Conservation (phyloP, 2,797 vertebrate genomes). For the Sebastolobus altivelis region DNA sequence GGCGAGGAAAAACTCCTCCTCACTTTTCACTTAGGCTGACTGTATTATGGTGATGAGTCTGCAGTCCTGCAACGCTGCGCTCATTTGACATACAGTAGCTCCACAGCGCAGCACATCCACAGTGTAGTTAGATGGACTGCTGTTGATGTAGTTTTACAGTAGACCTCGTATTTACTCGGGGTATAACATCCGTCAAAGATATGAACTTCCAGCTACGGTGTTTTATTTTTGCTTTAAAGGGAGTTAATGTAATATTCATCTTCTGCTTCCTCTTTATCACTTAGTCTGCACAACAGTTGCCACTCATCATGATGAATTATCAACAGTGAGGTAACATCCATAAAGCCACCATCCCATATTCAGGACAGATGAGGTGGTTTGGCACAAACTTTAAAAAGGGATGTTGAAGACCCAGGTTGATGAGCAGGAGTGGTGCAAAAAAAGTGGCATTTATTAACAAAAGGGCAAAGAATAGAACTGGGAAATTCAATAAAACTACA, state of each 20-base stretch:
- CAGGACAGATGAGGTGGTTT: background rate
- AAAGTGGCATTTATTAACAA: background rate
- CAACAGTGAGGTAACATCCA: constrained; percentile 7
- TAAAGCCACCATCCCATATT: background rate
- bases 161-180: constrained; percentile 41
- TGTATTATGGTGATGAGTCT: constrained; percentile 67
- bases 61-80: constrained; percentile 43
- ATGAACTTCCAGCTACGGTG: constrained; percentile 20
- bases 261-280: constrained; percentile 24
- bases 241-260: constrained; percentile 56
- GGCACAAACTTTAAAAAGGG: background rate
- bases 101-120: constrained; percentile 7
- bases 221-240: constrained; percentile 31
- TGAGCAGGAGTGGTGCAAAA: background rate
- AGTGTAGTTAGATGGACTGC: constrained; percentile 51
- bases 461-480: background rate
- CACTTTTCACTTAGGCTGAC: constrained; percentile 62
- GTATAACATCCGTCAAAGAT: constrained; percentile 46
- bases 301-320: constrained; percentile 38
- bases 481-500: background rate
- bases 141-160: constrained; percentile 31
- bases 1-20: constrained; percentile 60
- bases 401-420: fast-evolving
- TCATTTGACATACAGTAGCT: constrained; percentile 51
- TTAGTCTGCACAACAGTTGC: constrained; percentile 55